These are phyloP conservation scores for Poecilia picta DNA, from an alignment of 2,797 vertebrate genomes.

Conservation along the genomic window DNA sequence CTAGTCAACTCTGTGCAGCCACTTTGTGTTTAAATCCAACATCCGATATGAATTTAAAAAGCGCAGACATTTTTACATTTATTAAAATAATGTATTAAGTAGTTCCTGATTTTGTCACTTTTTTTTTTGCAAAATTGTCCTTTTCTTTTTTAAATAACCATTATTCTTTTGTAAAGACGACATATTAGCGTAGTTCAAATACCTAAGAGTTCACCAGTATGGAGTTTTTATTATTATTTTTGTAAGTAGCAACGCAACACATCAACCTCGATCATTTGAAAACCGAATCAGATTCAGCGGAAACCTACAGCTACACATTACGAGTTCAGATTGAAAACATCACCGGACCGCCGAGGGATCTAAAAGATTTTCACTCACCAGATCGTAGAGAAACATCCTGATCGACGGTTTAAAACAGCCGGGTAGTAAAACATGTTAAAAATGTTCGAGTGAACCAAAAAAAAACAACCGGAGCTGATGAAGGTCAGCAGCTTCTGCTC, in stretches of 20 bases:
- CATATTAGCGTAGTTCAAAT: not conserved
- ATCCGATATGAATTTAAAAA: not conserved
- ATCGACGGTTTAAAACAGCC: conserved; percentile 66
- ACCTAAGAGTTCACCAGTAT: not conserved
- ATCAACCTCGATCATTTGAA: not conserved
- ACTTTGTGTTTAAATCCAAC: not conserved
- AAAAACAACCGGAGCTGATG: accelerated
- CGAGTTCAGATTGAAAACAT: not conserved
- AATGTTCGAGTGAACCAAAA: not conserved
- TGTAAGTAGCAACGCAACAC: not conserved
- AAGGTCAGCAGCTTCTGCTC: not conserved
- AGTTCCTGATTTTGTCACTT: not conserved
- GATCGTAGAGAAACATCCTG: conserved; percentile 81
- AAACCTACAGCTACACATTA: not conserved
- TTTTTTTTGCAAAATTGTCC: not conserved
- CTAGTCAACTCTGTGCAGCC: not conserved
- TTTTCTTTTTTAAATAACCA: not conserved
- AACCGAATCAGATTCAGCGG: not conserved
- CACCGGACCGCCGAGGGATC: not conserved
- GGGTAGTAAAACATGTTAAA: conserved; percentile 81
- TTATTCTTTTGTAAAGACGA: not conserved
- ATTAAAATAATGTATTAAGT: not conserved
- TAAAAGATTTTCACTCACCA: conserved; percentile 72
- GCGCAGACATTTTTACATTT: not conserved
- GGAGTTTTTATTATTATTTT: no score